Evolutionary conservation across 1,140 invertebrate genomes (phyloP), one percentile per base, ranked within the genome.

Genomic region (Oscheius sp.): DNA sequence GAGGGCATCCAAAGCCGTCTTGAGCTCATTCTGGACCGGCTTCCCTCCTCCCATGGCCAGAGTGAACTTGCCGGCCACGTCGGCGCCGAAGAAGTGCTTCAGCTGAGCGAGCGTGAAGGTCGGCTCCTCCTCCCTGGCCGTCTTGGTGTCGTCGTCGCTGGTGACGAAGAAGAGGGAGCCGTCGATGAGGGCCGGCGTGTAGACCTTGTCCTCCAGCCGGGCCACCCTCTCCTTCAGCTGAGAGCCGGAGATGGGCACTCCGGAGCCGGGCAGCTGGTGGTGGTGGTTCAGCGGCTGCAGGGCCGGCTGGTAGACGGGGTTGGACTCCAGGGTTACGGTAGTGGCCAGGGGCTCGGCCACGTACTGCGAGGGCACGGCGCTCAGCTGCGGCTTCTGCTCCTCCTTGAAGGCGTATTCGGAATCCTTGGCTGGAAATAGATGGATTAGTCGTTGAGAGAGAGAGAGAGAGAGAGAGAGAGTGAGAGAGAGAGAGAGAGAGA

Each of bases 331-430:
- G 7, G 49, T 55, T 4, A 55, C 49, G 7, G 28, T 23, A 23
- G 15, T 55, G 15, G 15, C 49, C 49, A 55, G 23, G 23, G 15
- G 15, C 23, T 7, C 15, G 7, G 28, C 49, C 15, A 26, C 49
- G 7, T 55, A 55, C 28, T 55, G 49, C 7, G 49, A 55, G 23
- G 49, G 7, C 23, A 55, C 49, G 23, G 49, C 23, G 28, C 15
- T 55, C 49, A 26, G 49, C 49, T 55, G 15, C 49, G 15, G 49
- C 7, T 23, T n/a, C n/a, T n/a, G 49, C 23, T 23, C 49, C 23
- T 55, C 49, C 49, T 55, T 26, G 23, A 55, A 55, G 23, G 49
- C 49, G 49, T 55, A 55, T 55, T 55, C 49, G 7, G 49, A 55
- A 7, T 55, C 28, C 23, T 55, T 55, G 49, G 7, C 38, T 42